Evolutionary conservation across 2,888 invertebrate species (phyloP).

Genomic region (Caenorhabditis angaria): DNA sequence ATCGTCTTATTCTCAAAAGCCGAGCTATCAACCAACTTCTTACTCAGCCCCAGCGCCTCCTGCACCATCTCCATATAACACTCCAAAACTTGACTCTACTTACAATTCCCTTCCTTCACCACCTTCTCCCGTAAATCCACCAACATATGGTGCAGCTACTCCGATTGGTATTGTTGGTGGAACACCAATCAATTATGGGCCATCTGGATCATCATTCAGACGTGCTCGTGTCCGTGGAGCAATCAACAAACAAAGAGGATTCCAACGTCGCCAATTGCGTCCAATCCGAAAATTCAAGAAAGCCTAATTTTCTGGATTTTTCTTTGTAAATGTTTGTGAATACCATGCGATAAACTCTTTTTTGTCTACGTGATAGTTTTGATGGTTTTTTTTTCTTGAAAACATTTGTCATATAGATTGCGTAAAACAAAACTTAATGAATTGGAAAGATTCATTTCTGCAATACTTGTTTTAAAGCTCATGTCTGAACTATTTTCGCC

Average conservation of each 20-base stretch:
- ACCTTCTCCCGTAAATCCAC: constrained; percentile 8
- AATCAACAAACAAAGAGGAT: constrained; percentile 9
- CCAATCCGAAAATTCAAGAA: constrained; percentile 7
- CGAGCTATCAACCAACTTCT: not conserved
- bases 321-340: not conserved
- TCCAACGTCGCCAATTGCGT: not conserved
- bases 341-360: not conserved
- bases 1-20: not conserved
- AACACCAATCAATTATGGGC: constrained; percentile 22
- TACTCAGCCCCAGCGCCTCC: not conserved
- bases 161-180: constrained; percentile 33
- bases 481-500: too few relatives aligned
- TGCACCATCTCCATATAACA: not conserved
- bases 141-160: constrained; percentile 27
- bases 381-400: too few relatives aligned
- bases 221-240: constrained; percentile 31
- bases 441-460: too few relatives aligned
- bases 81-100: not conserved
- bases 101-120: not conserved
- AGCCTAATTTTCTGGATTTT: not conserved
- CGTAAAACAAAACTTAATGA: too few relatives aligned
- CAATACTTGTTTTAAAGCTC: too few relatives aligned
- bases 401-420: too few relatives aligned
- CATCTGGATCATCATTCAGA: constrained; percentile 15
- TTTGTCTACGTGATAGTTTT: not conserved